Evolutionary conservation across 2,888 invertebrate genomes (phyloP).

Genomic region (Panorpa germanica): DNA sequence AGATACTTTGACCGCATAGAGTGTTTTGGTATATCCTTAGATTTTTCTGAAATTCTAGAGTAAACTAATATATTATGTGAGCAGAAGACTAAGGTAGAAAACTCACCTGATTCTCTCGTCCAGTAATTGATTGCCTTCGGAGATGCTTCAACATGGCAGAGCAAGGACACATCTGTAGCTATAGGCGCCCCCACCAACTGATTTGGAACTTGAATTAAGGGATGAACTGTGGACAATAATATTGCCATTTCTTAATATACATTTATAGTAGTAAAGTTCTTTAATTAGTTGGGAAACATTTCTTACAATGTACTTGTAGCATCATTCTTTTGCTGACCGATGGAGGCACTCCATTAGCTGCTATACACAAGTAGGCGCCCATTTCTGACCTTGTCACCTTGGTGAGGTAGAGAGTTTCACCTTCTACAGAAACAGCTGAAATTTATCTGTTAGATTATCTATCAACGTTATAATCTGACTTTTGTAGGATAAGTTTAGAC

Average conservation of each 20-base stretch:
- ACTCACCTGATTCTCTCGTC: constrained; percentile 18
- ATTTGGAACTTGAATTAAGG: constrained; percentile 22
- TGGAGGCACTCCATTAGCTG: no score
- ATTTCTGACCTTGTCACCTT: not conserved
- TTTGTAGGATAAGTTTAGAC: no score
- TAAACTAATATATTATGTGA: no score
- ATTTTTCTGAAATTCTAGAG: no score
- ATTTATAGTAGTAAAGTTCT: not conserved
- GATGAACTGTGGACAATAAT: constrained; percentile 19
- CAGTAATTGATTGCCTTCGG: constrained; percentile 21
- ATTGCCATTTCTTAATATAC: constrained; percentile 9
- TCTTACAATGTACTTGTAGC: not conserved
- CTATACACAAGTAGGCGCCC: constrained; percentile 4
- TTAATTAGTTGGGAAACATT: not conserved
- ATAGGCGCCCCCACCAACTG: constrained; percentile 21
- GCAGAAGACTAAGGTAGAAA: constrained; percentile 10
- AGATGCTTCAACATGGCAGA: constrained; percentile 23
- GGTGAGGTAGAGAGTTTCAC: not conserved
- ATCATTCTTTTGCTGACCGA: constrained; percentile 1
- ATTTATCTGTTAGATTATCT: no score
- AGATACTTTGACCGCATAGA: no score
- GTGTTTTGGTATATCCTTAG: no score
- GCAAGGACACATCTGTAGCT: constrained; percentile 19
- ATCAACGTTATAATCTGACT: no score
- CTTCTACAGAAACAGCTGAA: not conserved